phyloP scores from a whole-genome alignment of 1,140 invertebrate species.

The Drosophila elegans region DNA sequence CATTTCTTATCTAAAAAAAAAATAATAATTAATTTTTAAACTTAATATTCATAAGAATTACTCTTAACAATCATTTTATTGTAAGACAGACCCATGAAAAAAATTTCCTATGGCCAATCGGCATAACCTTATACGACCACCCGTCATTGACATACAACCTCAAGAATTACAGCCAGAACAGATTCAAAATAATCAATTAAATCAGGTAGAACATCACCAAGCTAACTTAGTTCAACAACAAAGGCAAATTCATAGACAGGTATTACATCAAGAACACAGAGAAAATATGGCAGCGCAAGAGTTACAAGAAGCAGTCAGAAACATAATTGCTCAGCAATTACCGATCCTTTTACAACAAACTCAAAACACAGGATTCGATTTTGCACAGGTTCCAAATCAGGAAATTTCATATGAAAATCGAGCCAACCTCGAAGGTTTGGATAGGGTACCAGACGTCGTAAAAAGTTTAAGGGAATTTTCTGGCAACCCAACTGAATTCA shows the following conservation, averaged over 20 bases:
- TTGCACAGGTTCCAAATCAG: conserved; percentile 3
- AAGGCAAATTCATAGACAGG: neutral
- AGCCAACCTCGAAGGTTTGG: neutral
- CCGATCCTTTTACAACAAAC: too few species aligned
- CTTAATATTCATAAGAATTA: too few species aligned
- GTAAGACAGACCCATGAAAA: too few species aligned
- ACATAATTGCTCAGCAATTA: neutral
- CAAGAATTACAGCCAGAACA: neutral
- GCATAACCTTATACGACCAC: neutral
- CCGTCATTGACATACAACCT: neutral
- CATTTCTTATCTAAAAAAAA: too few species aligned
- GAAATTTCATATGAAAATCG: neutral
- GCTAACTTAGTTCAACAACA: neutral
- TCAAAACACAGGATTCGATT: neutral
- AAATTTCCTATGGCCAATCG: conserved; percentile 1
- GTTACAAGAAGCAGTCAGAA: neutral
- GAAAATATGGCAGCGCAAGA: neutral
- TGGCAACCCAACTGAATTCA: too few species aligned
- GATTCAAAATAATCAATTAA: neutral
- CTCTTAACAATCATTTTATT: too few species aligned
- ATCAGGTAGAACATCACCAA: too few species aligned
- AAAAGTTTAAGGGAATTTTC: too few species aligned
- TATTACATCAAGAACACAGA: neutral
- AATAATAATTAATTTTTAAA: too few species aligned
- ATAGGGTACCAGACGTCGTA: conserved; percentile 18